phyloP scores from a whole-genome alignment of 2,888 invertebrate species.

The Himalopsyche kuldschensis region DNA sequence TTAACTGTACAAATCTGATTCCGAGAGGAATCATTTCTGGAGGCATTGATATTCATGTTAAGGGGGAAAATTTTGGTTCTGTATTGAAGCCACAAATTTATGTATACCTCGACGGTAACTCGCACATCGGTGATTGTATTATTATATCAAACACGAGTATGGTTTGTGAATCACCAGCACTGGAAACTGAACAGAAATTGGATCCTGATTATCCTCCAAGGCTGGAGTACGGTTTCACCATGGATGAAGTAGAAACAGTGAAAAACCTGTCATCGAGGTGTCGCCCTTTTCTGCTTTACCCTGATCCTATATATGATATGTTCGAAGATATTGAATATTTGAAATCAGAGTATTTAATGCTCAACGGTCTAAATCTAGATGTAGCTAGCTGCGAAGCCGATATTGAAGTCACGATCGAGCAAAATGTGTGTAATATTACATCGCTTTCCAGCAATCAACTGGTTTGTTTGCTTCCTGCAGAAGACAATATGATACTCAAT shows the following conservation, averaged over 20 bases:
- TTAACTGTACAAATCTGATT: slow-evolving; percentile 80
- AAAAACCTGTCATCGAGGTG: slow-evolving; percentile 72
- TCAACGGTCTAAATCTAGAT: slow-evolving; percentile 89
- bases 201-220: slow-evolving; percentile 81
- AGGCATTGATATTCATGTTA: slow-evolving; percentile 87
- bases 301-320: slow-evolving; percentile 85
- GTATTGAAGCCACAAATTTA: slow-evolving; percentile 94
- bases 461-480: slow-evolving; percentile 89
- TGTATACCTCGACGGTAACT: slow-evolving; percentile 84
- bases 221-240: slow-evolving; percentile 90
- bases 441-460: slow-evolving; percentile 88
- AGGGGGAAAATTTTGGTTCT: slow-evolving; percentile 85
- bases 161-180: slow-evolving; percentile 83
- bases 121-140: slow-evolving; percentile 68
- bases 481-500: slow-evolving; percentile 65
- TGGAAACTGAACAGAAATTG: slow-evolving; percentile 69
- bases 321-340: slow-evolving; percentile 92
- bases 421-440: slow-evolving; percentile 90
- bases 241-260: slow-evolving; percentile 92
- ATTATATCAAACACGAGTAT: slow-evolving; percentile 77
- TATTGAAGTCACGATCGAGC: slow-evolving; percentile 86
- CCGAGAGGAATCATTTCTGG: slow-evolving; percentile 92
- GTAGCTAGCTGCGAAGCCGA: slow-evolving; percentile 88
- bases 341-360: slow-evolving; percentile 93
- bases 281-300: slow-evolving; percentile 81